A percentile compares a stretch with the other conserved stretches of the same genome.
phyloP scores from a whole-genome alignment of 2,888 invertebrate genomes.

The Chloromyia formosa region DNA sequence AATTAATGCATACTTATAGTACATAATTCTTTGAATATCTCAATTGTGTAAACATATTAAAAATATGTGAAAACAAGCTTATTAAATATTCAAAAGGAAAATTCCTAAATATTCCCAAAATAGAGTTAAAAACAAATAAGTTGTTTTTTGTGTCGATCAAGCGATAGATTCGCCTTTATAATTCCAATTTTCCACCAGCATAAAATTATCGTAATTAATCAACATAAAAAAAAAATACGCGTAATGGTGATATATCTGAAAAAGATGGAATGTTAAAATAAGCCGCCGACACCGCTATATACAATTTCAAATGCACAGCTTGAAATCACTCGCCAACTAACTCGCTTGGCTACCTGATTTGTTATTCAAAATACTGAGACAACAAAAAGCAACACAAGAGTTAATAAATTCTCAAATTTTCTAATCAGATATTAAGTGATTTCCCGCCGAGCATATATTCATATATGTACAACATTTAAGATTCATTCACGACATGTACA shows the following conservation, averaged over 20 bases:
- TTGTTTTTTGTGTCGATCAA: no score
- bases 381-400: no score
- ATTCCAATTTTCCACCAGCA: background rate
- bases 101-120: background rate
- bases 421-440: background rate
- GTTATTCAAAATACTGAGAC: no score
- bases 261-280: conserved; percentile 6
- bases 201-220: conserved; percentile 1
- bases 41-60: background rate
- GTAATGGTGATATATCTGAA: background rate
- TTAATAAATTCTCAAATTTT: background rate
- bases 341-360: no score
- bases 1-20: background rate
- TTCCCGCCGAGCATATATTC: background rate
- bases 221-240: background rate
- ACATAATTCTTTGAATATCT: background rate
- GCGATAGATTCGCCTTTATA: background rate
- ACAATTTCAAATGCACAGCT: background rate
- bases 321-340: background rate
- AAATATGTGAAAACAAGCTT: background rate
- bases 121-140: no score
- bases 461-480: no score
- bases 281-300: background rate
- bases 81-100: background rate
- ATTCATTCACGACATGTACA: background rate